Evolutionary conservation across 2,797 vertebrate genomes (phyloP).

Genomic region (Hoplostethus atlanticus): DNA sequence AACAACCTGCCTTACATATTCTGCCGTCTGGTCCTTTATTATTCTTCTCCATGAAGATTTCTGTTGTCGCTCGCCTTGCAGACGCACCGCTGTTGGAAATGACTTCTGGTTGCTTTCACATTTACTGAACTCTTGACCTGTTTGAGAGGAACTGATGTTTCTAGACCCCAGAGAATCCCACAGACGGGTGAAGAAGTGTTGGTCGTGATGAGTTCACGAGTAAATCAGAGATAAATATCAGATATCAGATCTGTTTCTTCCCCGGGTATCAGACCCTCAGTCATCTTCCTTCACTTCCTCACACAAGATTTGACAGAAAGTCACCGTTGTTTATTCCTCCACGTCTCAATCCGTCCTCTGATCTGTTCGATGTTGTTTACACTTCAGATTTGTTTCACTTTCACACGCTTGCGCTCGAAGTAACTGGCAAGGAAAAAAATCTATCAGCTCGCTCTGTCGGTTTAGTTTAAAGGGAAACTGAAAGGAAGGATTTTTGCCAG

Average conservation of each 20-base stretch:
- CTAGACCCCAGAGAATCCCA: background rate
- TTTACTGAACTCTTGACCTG: background rate
- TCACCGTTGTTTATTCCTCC: background rate
- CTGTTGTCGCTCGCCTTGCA: slow-evolving; percentile 5
- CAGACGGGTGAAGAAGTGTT: background rate
- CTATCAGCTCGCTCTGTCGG: background rate
- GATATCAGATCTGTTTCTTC: too few species aligned
- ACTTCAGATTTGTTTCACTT: slow-evolving; percentile 4
- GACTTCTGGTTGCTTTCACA: background rate
- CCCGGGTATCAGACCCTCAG: too few species aligned
- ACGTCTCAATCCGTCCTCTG: background rate
- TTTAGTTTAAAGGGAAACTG: background rate
- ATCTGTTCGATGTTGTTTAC: slow-evolving; percentile 28
- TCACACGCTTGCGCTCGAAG: slow-evolving; percentile 5
- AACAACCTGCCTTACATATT: slow-evolving; percentile 60
- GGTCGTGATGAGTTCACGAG: too few species aligned
- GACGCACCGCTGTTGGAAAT: background rate
- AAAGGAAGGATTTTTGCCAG: slow-evolving; percentile 19
- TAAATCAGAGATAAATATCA: too few species aligned
- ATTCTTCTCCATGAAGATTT: background rate
- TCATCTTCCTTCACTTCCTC: background rate
- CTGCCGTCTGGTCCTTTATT: slow-evolving; percentile 39
- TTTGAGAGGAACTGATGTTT: background rate
- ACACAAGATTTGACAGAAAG: background rate
- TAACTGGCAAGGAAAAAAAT: slow-evolving; percentile 25